These are phyloP conservation scores for Chamaea fasciata DNA, from an alignment of 2,113 vertebrate genomes.

Conservation along the genomic window DNA sequence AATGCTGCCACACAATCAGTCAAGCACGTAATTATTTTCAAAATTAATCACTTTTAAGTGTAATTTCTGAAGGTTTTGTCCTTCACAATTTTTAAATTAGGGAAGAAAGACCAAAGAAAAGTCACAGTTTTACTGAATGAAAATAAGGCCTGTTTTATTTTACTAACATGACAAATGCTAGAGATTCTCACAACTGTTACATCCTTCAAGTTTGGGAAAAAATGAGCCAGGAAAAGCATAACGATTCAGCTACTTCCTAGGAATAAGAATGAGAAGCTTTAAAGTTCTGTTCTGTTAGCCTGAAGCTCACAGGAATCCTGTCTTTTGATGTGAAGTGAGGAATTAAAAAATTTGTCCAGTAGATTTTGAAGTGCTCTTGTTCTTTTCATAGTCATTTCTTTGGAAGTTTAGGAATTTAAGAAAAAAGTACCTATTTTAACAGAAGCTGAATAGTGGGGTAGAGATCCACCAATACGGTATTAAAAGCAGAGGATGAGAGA, in stretches of 20 bases:
- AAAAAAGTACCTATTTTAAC: neutral
- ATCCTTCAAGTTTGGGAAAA: neutral
- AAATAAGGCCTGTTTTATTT: neutral
- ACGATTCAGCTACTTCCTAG: neutral
- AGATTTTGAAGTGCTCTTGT: neutral
- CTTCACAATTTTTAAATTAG: neutral
- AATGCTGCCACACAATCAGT: neutral
- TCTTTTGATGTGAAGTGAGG: neutral
- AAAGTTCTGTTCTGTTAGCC: neutral
- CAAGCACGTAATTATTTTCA: neutral
- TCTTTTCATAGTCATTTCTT: neutral
- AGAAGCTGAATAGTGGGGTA: neutral
- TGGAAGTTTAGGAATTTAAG: neutral
- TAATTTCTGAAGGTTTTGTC: neutral
- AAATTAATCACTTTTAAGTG: neutral
- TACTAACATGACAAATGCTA: neutral
- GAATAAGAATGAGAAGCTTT: neutral
- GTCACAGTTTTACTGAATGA: neutral
- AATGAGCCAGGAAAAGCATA: neutral
- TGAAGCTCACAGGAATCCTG: neutral
- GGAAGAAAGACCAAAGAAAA: neutral
- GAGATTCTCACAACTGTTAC: neutral
- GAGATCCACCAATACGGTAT: neutral
- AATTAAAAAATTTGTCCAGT: neutral
- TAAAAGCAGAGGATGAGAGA: neutral